Evolutionary conservation across 1,140 invertebrate genomes (phyloP).

Genomic region (Panulirus ornatus): DNA sequence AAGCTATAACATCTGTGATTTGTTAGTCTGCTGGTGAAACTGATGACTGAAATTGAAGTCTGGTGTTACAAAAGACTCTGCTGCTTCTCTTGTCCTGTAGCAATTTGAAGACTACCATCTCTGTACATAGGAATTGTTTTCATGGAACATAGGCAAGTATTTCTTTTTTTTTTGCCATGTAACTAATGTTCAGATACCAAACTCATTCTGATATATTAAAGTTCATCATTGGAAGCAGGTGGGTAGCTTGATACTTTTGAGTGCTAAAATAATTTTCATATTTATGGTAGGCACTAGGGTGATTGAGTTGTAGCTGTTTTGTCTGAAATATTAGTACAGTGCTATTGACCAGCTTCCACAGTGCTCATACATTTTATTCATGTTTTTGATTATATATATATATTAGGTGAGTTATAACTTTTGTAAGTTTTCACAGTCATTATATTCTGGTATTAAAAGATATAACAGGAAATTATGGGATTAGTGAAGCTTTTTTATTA

Average conservation of each 20-base stretch:
- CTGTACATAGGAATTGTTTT: slow-evolving; percentile 35
- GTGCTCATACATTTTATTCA: slow-evolving; percentile 58
- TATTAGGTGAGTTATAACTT: slow-evolving; percentile 53
- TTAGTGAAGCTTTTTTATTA: slow-evolving; percentile 55
- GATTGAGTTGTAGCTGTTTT: slow-evolving; percentile 37
- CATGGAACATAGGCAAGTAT: slow-evolving; percentile 31
- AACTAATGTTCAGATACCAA: slow-evolving; percentile 22
- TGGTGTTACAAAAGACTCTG: slow-evolving; percentile 16
- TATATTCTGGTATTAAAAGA: slow-evolving; percentile 62
- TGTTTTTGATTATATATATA: slow-evolving; percentile 57
- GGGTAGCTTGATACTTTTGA: slow-evolving; percentile 42
- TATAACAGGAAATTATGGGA: slow-evolving; percentile 42
- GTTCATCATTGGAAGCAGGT: slow-evolving; percentile 57
- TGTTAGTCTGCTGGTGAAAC: slow-evolving; percentile 23
- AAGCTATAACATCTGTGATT: slow-evolving; percentile 26
- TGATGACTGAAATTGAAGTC: slow-evolving; percentile 11
- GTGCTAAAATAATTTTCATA: slow-evolving; percentile 49
- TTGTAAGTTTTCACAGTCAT: slow-evolving; percentile 46
- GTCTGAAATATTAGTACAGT: slow-evolving; percentile 41
- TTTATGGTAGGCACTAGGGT: slow-evolving; percentile 64
- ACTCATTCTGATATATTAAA: slow-evolving; percentile 30
- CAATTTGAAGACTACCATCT: slow-evolving; percentile 27
- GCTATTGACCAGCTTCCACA: slow-evolving; percentile 61
- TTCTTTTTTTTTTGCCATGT: slow-evolving; percentile 10
- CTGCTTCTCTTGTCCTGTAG: slow-evolving; percentile 30